Conservation (phyloP, 2,888 invertebrate species). For the Amiota mariae region DNA sequence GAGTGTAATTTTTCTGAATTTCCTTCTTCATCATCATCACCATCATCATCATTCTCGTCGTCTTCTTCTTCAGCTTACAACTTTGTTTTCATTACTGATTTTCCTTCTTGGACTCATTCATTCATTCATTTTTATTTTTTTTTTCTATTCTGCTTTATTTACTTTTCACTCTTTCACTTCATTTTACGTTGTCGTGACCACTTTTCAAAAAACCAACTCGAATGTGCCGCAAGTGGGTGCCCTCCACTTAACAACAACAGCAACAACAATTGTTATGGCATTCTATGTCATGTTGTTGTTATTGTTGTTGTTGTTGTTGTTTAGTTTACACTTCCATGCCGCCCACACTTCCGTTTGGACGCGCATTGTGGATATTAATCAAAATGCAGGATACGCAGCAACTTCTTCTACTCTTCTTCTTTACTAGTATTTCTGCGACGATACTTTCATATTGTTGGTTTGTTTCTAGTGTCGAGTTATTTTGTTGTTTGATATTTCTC, state of each 20-base stretch:
- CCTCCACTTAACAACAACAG: slow-evolving; percentile 11
- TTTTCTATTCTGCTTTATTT: background rate
- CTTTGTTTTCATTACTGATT: slow-evolving; percentile 57
- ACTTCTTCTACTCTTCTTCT: slow-evolving; percentile 4
- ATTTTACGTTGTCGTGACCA: slow-evolving; percentile 61
- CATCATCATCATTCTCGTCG: no score
- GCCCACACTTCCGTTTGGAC: slow-evolving; percentile 33
- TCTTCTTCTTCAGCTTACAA: slow-evolving; percentile 35
- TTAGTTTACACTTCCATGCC: slow-evolving; percentile 1
- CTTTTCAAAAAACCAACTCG: slow-evolving; percentile 64
- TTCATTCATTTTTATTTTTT: background rate
- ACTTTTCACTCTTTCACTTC: slow-evolving; percentile 33
- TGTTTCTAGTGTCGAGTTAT: slow-evolving; percentile 39
- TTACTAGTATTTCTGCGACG: slow-evolving; percentile 1
- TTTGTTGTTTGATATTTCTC: slow-evolving; percentile 28
- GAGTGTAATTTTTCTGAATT: no score
- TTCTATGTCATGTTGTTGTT: slow-evolving; percentile 23
- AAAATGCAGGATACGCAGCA: slow-evolving; percentile 49
- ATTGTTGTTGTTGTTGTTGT: slow-evolving; percentile 34
- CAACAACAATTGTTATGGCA: background rate
- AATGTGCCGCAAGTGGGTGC: slow-evolving; percentile 35
- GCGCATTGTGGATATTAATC: slow-evolving; percentile 61
- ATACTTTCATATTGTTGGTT: background rate
- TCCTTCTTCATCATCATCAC: no score
- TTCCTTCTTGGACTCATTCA: background rate